phyloP scores from a whole-genome alignment of 2,113 vertebrate species.

The Syngnathus typhle region DNA sequence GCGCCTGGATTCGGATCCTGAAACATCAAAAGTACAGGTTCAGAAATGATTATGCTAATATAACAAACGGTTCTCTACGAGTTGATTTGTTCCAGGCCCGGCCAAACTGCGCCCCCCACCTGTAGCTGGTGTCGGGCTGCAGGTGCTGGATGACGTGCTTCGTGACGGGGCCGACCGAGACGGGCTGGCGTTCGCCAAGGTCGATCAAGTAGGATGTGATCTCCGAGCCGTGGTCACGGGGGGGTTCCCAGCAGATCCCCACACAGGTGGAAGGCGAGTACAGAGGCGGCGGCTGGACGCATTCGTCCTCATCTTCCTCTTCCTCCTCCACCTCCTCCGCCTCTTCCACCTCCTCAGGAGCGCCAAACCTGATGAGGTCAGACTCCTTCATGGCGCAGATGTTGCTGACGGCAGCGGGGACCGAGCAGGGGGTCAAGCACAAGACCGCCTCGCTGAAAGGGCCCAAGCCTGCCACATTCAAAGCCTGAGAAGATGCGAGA shows the following conservation, averaged over 20 bases:
- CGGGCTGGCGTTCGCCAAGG: conserved; percentile 86
- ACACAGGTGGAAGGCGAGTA: conserved; percentile 91
- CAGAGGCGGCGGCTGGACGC: conserved; percentile 50
- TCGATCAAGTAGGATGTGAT: conserved; percentile 93
- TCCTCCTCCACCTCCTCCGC: conserved; percentile 49
- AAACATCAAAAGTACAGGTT: no score
- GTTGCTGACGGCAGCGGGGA: conserved; percentile 83
- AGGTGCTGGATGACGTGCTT: conserved; percentile 82
- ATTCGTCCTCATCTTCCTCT: conserved; percentile 37
- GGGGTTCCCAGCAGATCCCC: conserved; percentile 85
- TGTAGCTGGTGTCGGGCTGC: conserved; percentile 96
- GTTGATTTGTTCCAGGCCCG: no score
- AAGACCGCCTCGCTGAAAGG: conserved; percentile 85
- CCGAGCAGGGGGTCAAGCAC: conserved; percentile 87
- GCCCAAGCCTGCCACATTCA: conserved; percentile 83
- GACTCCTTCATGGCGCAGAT: conserved; percentile 80
- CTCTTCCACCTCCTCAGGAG: conserved; percentile 37
- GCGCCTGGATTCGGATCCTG: conserved; percentile 94
- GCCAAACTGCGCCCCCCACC: conserved; percentile 59
- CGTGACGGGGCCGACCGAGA: conserved; percentile 78
- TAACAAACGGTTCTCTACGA: no score
- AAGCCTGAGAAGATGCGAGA: conserved; percentile 65
- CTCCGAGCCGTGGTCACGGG: conserved; percentile 87
- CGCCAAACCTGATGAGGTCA: conserved; percentile 63
- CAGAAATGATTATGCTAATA: no score